These are phyloP conservation scores for Scaptomyza graminum DNA, from an alignment of 1,140 invertebrate species.

Conservation along the genomic window DNA sequence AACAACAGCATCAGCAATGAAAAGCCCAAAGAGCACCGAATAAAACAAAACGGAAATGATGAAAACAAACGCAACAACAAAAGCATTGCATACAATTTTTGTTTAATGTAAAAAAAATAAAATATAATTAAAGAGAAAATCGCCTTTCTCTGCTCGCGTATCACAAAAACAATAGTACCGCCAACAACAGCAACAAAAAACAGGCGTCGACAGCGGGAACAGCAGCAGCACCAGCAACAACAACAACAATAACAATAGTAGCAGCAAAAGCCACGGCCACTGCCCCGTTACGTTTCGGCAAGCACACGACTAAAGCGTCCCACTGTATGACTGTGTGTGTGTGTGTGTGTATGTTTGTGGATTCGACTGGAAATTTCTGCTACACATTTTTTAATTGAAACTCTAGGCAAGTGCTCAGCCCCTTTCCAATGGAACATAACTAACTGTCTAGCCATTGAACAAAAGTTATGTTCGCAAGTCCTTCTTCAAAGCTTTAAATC, in stretches of 20 bases:
- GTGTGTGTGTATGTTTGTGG: slow-evolving; percentile 47
- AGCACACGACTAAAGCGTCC: slow-evolving; percentile 63
- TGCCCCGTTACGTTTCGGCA: slow-evolving; percentile 81
- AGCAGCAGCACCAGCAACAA: slow-evolving; percentile 29
- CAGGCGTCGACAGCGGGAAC: slow-evolving; percentile 44
- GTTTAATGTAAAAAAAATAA: slow-evolving; percentile 76
- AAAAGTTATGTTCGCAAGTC: neutral
- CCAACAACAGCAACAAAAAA: slow-evolving; percentile 55
- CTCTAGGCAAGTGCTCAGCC: slow-evolving; percentile 41
- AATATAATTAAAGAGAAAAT: slow-evolving; percentile 82
- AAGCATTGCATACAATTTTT: slow-evolving; percentile 57
- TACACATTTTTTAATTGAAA: slow-evolving; percentile 75
- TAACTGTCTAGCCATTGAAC: neutral
- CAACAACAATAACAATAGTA: slow-evolving; percentile 22
- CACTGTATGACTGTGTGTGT: slow-evolving; percentile 35
- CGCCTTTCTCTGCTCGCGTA: slow-evolving; percentile 76
- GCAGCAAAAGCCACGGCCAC: slow-evolving; percentile 70
- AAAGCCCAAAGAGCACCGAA: slow-evolving; percentile 31
- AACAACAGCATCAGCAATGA: slow-evolving; percentile 22
- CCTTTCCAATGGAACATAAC: neutral
- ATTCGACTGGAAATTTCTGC: slow-evolving; percentile 76
- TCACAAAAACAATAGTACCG: slow-evolving; percentile 78
- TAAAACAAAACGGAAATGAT: slow-evolving; percentile 66
- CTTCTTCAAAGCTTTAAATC: slow-evolving; percentile 1
- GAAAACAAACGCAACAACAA: slow-evolving; percentile 54